Percentiles rank a stretch among this genome's conserved stretches.
Evolutionary conservation across 2,888 invertebrate species (phyloP).

Genomic region (Ariolimax columbianus): DNA sequence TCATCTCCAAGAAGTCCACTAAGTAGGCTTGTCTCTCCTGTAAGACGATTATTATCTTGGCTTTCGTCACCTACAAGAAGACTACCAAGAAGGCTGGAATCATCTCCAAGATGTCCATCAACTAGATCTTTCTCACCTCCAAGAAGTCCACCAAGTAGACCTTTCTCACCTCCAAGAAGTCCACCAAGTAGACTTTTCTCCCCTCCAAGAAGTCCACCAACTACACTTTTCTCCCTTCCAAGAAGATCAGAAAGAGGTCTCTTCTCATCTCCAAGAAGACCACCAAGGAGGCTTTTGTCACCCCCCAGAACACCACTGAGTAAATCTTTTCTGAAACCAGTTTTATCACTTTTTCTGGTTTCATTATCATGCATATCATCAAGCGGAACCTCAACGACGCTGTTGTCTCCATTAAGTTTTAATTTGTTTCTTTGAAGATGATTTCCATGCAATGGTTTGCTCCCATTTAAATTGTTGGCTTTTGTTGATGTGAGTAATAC

Average conservation of each 20-base stretch:
- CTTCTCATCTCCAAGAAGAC: not conserved
- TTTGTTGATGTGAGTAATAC: no score
- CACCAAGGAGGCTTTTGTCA: not conserved
- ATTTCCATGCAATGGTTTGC: no score
- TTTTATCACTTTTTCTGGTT: not conserved
- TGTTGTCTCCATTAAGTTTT: not conserved
- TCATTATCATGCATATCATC: not conserved
- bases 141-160: not conserved
- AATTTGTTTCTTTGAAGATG: no score
- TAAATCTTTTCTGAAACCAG: not conserved
- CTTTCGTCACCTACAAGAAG: not conserved
- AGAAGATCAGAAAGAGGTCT: not conserved
- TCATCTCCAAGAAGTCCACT: not conserved
- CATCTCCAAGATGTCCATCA: not conserved
- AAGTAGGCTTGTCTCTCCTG: not conserved
- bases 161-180: not conserved
- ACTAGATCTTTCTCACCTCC: not conserved
- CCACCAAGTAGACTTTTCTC: not conserved
- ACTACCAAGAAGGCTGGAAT: not conserved
- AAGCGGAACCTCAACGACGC: not conserved
- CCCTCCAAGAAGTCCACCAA: not conserved
- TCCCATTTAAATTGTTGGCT: no score
- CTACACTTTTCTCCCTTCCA: not conserved
- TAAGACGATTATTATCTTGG: not conserved
- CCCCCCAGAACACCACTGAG: not conserved